These are phyloP conservation scores for Epizoanthus scotinus DNA, from an alignment of 92 coral and sea anemone species.

Conservation along the genomic window DNA sequence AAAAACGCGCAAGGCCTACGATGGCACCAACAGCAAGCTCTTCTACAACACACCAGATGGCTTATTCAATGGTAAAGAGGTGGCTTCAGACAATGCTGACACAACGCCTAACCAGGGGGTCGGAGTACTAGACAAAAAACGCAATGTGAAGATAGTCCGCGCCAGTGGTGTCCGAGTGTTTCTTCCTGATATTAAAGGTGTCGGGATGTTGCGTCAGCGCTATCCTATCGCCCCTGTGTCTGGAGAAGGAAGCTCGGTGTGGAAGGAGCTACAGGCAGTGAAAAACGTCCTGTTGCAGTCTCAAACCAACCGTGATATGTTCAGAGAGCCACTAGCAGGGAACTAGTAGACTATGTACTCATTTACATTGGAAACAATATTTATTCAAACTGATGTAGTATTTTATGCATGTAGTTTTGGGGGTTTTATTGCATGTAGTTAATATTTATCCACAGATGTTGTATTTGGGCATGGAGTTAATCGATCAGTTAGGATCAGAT, in stretches of 20 bases:
- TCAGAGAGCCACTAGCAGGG: constrained; percentile 18
- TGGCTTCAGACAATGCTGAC: constrained; percentile 52
- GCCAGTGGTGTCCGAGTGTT: constrained; percentile 44
- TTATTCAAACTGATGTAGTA: too few species aligned
- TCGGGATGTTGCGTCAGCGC: constrained; percentile 46
- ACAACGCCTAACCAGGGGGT: constrained; percentile 51
- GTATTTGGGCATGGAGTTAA: too few species aligned
- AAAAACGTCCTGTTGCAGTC: constrained; percentile 28
- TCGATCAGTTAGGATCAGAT: too few species aligned
- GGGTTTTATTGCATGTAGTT: too few species aligned
- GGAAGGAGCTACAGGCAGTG: constrained; percentile 30
- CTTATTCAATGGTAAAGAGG: constrained; percentile 48
- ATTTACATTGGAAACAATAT: too few species aligned
- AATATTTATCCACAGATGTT: too few species aligned
- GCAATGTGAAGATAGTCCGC: constrained; percentile 11
- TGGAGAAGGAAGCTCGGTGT: constrained; percentile 32
- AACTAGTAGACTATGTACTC: not conserved
- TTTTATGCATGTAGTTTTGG: too few species aligned
- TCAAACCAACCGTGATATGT: constrained; percentile 20
- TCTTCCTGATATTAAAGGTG: constrained; percentile 32
- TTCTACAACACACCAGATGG: constrained; percentile 53
- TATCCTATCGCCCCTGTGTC: constrained; percentile 36
- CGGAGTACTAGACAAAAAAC: constrained; percentile 49
- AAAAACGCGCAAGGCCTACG: constrained; percentile 14
- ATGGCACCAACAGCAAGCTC: constrained; percentile 52